A percentile compares a stretch with the other conserved stretches of the same genome.
Conservation (phyloP, 2,797 vertebrate genomes). For the Moxostoma hubbsi region DNA sequence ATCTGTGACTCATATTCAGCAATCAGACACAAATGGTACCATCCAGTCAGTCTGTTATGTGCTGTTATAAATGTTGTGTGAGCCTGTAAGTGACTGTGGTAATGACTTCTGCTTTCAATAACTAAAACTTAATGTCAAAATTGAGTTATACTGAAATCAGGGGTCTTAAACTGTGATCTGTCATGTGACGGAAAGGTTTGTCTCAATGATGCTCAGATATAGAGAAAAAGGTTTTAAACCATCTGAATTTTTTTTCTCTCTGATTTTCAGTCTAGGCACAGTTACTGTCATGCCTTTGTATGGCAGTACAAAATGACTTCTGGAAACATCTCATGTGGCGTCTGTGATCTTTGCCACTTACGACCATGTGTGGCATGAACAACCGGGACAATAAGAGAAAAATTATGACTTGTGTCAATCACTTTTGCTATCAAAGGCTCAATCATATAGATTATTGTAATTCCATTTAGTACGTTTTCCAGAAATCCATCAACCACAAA, state of each 20-base stretch:
- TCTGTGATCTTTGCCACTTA: neutral
- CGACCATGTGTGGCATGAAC: neutral
- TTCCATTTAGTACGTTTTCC: neutral
- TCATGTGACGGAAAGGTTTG: too few relatives aligned
- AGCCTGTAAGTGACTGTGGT: neutral
- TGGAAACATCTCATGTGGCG: neutral
- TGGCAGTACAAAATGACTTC: neutral
- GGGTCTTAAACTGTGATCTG: too few relatives aligned
- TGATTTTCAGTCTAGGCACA: too few relatives aligned
- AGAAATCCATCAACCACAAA: neutral
- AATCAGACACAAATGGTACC: neutral
- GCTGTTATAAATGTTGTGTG: too few relatives aligned
- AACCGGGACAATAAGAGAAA: neutral
- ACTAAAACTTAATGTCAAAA: neutral
- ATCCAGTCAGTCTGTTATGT: too few relatives aligned
- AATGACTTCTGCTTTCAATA: too few relatives aligned
- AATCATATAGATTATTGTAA: neutral
- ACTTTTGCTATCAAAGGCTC: neutral
- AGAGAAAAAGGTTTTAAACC: too few relatives aligned
- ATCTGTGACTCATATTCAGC: conserved; percentile 16
- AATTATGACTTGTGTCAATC: neutral
- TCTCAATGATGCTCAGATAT: too few relatives aligned
- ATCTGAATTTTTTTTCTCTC: too few relatives aligned
- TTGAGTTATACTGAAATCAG: too few relatives aligned
- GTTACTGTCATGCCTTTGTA: neutral